phyloP scores from a whole-genome alignment of 2,888 invertebrate genomes.

The Bimastos eiseni region DNA sequence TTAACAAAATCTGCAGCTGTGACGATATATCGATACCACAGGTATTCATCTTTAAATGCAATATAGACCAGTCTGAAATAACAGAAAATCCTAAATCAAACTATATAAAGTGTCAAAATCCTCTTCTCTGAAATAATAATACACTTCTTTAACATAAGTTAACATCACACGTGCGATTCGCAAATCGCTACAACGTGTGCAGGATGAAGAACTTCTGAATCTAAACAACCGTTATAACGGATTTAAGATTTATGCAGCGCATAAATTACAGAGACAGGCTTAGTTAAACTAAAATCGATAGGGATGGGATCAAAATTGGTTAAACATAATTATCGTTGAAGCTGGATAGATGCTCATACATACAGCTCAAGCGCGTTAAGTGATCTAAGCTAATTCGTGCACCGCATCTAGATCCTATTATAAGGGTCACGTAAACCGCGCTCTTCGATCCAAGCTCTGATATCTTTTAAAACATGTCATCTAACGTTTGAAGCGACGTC shows the following conservation, averaged over 20 bases:
- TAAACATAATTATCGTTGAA: too few relatives aligned
- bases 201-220: background rate
- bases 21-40: background rate
- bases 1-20: slow-evolving; percentile 13
- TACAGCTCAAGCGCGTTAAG: too few relatives aligned
- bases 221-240: background rate
- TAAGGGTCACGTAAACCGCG: too few relatives aligned
- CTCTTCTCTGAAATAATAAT: background rate
- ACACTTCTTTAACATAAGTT: background rate
- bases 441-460: too few relatives aligned
- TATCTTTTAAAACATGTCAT: too few relatives aligned
- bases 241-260: background rate
- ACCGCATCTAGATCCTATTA: too few relatives aligned
- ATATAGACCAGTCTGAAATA: slow-evolving; percentile 3
- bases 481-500: too few relatives aligned
- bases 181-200: background rate
- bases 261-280: too few relatives aligned
- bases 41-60: background rate
- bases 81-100: background rate
- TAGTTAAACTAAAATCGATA: too few relatives aligned
- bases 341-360: too few relatives aligned
- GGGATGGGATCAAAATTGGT: too few relatives aligned
- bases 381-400: too few relatives aligned
- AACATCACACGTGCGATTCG: background rate
- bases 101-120: background rate